Percentiles rank a stretch among this genome's conserved stretches.
Evolutionary conservation across 2,888 invertebrate species (phyloP).

Genomic region (Zelleria hepariella): DNA sequence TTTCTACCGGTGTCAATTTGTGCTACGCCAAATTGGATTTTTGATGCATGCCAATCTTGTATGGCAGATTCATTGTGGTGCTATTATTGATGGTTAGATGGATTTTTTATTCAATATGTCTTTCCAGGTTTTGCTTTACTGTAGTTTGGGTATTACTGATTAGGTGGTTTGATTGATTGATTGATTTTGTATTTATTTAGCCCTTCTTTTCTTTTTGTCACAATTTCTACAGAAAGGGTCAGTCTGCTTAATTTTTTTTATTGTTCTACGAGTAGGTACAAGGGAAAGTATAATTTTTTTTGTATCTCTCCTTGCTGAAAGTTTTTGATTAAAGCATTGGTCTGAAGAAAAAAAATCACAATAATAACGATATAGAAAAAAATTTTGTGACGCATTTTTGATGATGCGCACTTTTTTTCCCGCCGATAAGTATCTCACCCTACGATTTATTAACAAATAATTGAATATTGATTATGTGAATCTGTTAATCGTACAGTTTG

Average conservation of each 20-base stretch:
- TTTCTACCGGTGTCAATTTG: not conserved
- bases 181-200: not conserved
- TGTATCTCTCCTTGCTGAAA: too few relatives aligned
- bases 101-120: not conserved
- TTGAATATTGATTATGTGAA: not conserved
- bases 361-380: not conserved
- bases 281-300: too few relatives aligned
- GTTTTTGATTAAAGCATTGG: too few relatives aligned
- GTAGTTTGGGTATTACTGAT: not conserved
- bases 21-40: conserved; percentile 30
- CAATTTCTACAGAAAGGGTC: too few relatives aligned
- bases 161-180: not conserved
- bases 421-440: not conserved
- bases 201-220: too few relatives aligned
- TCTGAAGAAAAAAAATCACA: not conserved
- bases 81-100: not conserved
- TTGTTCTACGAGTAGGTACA: too few relatives aligned
- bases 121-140: not conserved
- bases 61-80: conserved; percentile 16
- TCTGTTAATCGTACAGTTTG: not conserved
- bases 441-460: not conserved
- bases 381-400: not conserved
- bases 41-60: conserved; percentile 43
- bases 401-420: not conserved
- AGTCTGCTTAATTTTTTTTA: too few relatives aligned